phyloP scores from a whole-genome alignment of 2,797 vertebrate genomes.

The Callimico goeldii region DNA sequence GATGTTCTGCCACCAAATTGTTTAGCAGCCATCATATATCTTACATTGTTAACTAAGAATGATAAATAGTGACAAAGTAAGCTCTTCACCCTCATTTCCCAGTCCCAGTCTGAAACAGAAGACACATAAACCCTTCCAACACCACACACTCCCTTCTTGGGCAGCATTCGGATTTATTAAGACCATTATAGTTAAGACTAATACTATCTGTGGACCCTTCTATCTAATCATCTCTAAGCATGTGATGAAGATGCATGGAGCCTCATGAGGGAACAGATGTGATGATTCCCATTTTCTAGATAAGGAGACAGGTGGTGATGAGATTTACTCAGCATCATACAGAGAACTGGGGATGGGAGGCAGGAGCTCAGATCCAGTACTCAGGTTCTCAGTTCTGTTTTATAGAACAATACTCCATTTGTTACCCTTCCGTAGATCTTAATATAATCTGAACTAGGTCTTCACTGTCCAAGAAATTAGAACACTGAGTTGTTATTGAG shows the following conservation, averaged over 20 bases:
- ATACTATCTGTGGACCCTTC: conserved; percentile 12
- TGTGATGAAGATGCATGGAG: conserved; percentile 29
- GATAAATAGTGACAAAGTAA: conserved; percentile 83
- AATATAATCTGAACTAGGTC: background rate
- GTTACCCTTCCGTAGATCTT: background rate
- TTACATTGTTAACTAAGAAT: conserved; percentile 85
- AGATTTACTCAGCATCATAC: background rate
- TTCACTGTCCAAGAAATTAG: background rate
- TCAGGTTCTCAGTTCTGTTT: background rate
- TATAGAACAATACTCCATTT: background rate
- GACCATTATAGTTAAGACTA: conserved; percentile 29
- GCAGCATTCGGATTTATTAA: conserved; percentile 53
- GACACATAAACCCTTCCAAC: background rate
- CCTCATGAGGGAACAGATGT: background rate
- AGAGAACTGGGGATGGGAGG: background rate
- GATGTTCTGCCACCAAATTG: conserved; percentile 88
- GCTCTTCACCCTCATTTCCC: conserved; percentile 64
- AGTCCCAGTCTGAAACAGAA: conserved; percentile 55
- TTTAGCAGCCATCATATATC: conserved; percentile 86
- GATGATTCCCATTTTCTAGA: background rate
- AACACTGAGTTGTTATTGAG: background rate
- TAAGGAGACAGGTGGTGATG: background rate
- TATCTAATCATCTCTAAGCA: conserved; percentile 17
- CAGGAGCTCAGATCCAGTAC: background rate
- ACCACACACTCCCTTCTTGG: background rate